A percentile compares a stretch with the other conserved stretches of the same genome.
phyloP scores from a whole-genome alignment of 2,888 invertebrate species.

The Caenorhabditis angaria region DNA sequence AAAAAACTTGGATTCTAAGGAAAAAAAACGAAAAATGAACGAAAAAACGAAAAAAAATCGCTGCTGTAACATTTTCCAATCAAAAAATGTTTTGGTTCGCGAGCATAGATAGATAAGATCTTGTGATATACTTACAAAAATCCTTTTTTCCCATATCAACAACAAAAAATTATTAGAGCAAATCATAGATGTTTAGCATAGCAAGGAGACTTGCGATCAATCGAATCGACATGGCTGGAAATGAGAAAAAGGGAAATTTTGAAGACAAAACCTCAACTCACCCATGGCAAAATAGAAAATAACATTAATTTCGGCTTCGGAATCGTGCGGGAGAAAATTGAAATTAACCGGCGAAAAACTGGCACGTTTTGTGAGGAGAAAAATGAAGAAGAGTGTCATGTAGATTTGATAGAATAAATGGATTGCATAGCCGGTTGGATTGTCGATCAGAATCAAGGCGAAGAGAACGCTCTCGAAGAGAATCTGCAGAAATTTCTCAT shows the following conservation, averaged over 20 bases:
- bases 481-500: not conserved
- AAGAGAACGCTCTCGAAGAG: not conserved
- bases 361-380: not conserved
- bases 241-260: not conserved
- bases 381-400: not conserved
- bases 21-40: too few relatives aligned
- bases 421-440: not conserved
- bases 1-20: too few relatives aligned
- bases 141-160: too few relatives aligned
- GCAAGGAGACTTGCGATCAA: not conserved
- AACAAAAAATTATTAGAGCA: too few relatives aligned
- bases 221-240: not conserved
- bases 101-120: too few relatives aligned
- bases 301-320: not conserved
- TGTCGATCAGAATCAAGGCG: not conserved
- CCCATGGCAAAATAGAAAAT: not conserved
- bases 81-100: too few relatives aligned
- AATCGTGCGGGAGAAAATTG: not conserved
- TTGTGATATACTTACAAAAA: too few relatives aligned
- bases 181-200: not conserved
- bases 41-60: too few relatives aligned
- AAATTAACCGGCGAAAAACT: not conserved
- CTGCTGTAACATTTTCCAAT: too few relatives aligned
- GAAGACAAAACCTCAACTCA: not conserved
- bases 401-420: constrained; percentile 6